Base-by-base conservation (phyloP, 2,888 invertebrate species). In the Cordilura impudica region DNA sequence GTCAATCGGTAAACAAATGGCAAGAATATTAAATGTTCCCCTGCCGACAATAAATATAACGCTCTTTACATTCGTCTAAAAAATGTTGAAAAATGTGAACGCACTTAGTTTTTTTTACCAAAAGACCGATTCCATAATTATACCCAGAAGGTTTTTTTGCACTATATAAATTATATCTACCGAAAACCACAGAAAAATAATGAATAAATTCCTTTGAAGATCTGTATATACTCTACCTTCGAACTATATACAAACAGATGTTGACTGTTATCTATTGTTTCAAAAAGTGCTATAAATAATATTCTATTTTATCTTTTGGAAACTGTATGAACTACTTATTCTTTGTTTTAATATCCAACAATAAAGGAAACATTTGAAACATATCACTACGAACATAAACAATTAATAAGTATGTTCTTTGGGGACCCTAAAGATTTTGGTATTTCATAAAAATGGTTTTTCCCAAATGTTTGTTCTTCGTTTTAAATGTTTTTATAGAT, bases 261-360 rank as follows among this genome's bases (percentile, higher is more conserved):
- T 26, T 26, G 14, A n/a, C 1, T 39, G 35, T 39, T 39, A n/a
- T 39, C 35, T 39, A 39, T 39, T 39, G 35, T 39, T 39, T 39
- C 1, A 39, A n/a, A 39, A 31, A 58, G 43, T 58, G 4, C 16
- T 23, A 63, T 63, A 56, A 63, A 61, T 53, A 60, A 61, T 51
- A 29, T 10, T 43, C 35, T 45, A 14, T 14, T 49, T 54, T 65
- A 49, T 39, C 49, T 65, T 35, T 6, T 7, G 35, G 19, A 2
- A 49, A 65, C 18, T 58, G 56, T 65, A 56, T 39, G 16, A 49
- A 58, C 10, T 39, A 72, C 8, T 47, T 61, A 23, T 60, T 12
- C 1, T 39, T 39, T n/a, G n/a, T n/a, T n/a, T 39, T 39, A 39
- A 39, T 39, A n/a, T 39, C 1, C n/a, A 39, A 12, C 12, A 12